Evolutionary conservation across 2,797 vertebrate species (phyloP), one percentile per base, ranked within the genome.

Genomic region (Hypotaenidia okinawae): DNA sequence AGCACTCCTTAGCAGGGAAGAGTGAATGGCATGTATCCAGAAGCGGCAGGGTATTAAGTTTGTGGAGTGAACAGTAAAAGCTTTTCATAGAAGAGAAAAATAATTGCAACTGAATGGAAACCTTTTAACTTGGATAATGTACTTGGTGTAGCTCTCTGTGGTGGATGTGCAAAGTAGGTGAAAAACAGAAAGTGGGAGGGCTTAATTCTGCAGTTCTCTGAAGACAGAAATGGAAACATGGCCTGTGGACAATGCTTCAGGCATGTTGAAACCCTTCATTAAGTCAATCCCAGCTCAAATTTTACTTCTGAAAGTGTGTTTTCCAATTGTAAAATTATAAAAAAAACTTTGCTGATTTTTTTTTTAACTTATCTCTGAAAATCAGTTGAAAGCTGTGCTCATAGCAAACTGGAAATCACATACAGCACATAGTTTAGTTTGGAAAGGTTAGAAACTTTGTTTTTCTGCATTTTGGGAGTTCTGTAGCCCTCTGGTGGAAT

Each of bases 401-500:
- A 11, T 7, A 66, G 67, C 35, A 92, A 92, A 80, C 79, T 89
- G 23, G 37, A 79, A 94, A 55, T 52, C 25, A 78, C 7, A 47
- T 76, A 43, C 17, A 33, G 43, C 74, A 61, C 15, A 32, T 9
- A 81, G 45, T 93, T 84, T 96, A 80, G 28, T 89, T 61, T 39
- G 37, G 61, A 90, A 93, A 91, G 54, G 25, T 76, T 90, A 64
- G 37, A 89, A 96, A 96, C 33, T 75, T 94, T 75, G 7, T 70
- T 77, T 93, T 84, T 88, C 24, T 83, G 41, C 75, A 82, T 96
- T 96, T 96, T 79, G 92, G 77, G 84, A 94, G 86, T 97, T 97
- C 85, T 94, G 82, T 96, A 97, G 91, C 89, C 95, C 87, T 93
- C 95, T 97, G 94, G 90, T 97, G 89, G 84, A 97, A 57, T 81